These are phyloP conservation scores for Aegypius monachus DNA, from an alignment of 2,113 vertebrate species.

Conservation along the genomic window DNA sequence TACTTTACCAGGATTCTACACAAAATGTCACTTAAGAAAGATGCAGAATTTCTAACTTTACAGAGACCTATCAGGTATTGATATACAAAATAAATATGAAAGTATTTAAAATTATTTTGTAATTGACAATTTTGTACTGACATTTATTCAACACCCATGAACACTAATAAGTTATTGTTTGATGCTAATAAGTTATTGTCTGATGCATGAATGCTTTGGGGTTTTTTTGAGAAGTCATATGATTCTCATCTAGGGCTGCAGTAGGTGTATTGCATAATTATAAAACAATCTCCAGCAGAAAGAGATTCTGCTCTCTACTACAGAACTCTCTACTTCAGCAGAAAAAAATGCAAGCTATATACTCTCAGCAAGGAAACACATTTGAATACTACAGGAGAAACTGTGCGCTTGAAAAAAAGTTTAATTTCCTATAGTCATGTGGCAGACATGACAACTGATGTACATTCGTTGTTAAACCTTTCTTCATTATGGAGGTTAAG, in stretches of 20 bases:
- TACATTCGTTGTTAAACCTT: neutral
- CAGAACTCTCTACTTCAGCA: too few relatives aligned
- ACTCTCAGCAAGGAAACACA: neutral
- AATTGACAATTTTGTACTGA: neutral
- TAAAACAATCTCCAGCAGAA: neutral
- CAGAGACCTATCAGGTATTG: neutral
- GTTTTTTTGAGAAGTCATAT: neutral
- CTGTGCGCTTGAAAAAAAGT: neutral
- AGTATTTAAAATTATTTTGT: neutral
- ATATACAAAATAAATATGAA: neutral
- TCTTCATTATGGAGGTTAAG: neutral
- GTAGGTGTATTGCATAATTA: neutral
- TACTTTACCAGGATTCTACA: neutral
- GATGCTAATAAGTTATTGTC: neutral
- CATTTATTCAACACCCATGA: neutral
- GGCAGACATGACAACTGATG: neutral
- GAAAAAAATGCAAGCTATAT: neutral
- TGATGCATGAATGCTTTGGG: neutral
- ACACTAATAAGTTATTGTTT: neutral
- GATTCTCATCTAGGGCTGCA: neutral
- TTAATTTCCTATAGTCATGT: neutral
- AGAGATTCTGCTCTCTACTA: too few relatives aligned
- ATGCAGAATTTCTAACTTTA: neutral
- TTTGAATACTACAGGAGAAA: neutral
- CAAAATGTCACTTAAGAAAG: neutral